Conservation (phyloP, 1,140 invertebrate species). For the Drosophila pruinosa region DNA sequence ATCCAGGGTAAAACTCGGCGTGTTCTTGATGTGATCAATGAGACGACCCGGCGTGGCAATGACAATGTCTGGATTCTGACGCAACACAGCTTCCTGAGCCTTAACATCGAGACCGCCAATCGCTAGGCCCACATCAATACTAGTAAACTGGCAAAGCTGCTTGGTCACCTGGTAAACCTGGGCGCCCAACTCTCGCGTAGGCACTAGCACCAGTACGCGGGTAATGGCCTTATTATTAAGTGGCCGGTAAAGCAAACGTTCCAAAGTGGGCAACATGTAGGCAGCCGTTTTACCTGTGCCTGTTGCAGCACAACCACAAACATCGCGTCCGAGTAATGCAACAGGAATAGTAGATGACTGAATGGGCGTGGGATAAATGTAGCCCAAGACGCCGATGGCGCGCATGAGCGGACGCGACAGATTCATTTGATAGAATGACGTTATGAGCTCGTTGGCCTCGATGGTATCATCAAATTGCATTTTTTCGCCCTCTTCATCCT, state of each 20-base stretch:
- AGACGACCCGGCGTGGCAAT: constrained; percentile 98
- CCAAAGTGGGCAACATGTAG: constrained; percentile 98
- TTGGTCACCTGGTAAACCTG: constrained; percentile 96
- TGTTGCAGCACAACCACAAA: constrained; percentile 87
- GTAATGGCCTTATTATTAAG: constrained; percentile 87
- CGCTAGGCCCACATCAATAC: constrained; percentile 91
- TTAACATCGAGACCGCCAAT: constrained; percentile 97
- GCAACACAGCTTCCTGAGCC: constrained; percentile 93
- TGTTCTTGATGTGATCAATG: constrained; percentile 89
- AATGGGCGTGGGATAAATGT: constrained; percentile 97
- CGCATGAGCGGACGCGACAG: constrained; percentile 94
- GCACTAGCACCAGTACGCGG: constrained; percentile 96
- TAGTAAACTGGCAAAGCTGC: constrained; percentile 94
- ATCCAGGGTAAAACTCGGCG: constrained; percentile 94
- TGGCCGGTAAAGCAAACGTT: constrained; percentile 93
- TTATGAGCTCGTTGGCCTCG: constrained; percentile 86
- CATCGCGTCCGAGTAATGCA: constrained; percentile 89
- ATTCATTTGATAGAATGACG: constrained; percentile 96
- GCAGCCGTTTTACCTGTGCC: constrained; percentile 99
- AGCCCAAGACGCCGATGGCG: constrained; percentile 93
- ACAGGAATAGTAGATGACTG: constrained; percentile 97
- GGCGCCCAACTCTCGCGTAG: constrained; percentile 97
- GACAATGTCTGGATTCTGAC: constrained; percentile 97
- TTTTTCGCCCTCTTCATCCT: constrained; percentile 85
- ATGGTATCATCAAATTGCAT: constrained; percentile 90